These are phyloP conservation scores for Chloromyia formosa DNA, from an alignment of 2,888 invertebrate species.

Conservation along the genomic window DNA sequence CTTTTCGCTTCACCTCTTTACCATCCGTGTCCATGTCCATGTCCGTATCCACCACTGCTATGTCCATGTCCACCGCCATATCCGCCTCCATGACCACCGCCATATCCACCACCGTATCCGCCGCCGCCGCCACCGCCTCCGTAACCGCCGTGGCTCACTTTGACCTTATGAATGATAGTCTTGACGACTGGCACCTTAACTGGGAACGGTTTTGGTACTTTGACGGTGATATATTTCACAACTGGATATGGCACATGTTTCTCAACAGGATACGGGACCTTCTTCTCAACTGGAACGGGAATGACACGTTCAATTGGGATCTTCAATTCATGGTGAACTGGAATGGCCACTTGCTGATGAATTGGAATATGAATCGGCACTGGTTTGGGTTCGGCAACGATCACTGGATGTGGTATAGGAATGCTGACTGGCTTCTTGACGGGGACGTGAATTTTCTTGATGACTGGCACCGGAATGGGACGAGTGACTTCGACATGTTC, in stretches of 20 bases:
- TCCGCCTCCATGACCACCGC: background rate
- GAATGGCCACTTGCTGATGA: constrained; percentile 76
- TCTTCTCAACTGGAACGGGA: constrained; percentile 77
- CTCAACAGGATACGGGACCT: constrained; percentile 77
- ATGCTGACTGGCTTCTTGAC: constrained; percentile 77
- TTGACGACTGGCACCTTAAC: constrained; percentile 77
- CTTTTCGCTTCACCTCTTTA: constrained; percentile 15
- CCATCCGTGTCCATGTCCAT: constrained; percentile 49
- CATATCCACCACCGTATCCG: constrained; percentile 4
- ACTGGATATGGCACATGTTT: constrained; percentile 77
- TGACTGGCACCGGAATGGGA: constrained; percentile 71
- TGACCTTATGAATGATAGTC: constrained; percentile 69
- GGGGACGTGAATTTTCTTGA: constrained; percentile 78
- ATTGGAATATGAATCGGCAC: constrained; percentile 82
- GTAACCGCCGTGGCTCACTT: constrained; percentile 49
- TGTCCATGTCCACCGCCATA: background rate
- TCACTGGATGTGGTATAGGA: constrained; percentile 78
- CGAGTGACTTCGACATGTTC: constrained; percentile 69
- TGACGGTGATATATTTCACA: constrained; percentile 78
- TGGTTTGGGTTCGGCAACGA: constrained; percentile 78
- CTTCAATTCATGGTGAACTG: constrained; percentile 72
- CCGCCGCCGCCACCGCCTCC: constrained; percentile 46
- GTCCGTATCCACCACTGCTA: background rate
- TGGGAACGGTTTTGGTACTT: constrained; percentile 81
- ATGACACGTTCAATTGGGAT: constrained; percentile 72